Percentiles rank a stretch among this genome's conserved stretches.
Conservation (phyloP, 2,797 vertebrate genomes). For the Enteromius trimaculatus region DNA sequence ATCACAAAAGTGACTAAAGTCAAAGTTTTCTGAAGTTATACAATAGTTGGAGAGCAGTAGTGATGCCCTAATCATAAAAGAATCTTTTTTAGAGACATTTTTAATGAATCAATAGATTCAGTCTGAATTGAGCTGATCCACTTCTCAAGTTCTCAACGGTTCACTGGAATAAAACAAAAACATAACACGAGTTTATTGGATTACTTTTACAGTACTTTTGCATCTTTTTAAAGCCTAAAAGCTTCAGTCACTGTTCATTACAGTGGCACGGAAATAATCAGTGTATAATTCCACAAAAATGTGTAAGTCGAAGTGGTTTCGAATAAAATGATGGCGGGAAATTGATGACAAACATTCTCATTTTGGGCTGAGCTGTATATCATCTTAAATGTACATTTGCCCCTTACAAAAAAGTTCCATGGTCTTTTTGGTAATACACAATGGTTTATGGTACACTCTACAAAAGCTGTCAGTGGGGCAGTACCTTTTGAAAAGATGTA, state of each 20-base stretch:
- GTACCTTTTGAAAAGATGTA: not conserved
- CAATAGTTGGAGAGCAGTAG: not conserved
- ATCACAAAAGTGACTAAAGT: not conserved
- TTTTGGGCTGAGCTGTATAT: not conserved
- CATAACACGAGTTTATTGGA: not conserved
- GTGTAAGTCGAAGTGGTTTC: not conserved
- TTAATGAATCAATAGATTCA: not conserved
- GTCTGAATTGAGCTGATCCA: not conserved
- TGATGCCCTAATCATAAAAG: not conserved
- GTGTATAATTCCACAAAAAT: not conserved
- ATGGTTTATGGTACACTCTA: constrained; percentile 1
- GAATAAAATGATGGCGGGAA: not conserved
- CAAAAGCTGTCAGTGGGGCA: not conserved
- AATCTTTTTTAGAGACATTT: not conserved
- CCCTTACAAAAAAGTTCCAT: constrained; percentile 12
- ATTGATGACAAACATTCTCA: not conserved
- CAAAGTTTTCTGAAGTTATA: not conserved
- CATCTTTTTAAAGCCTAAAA: not conserved
- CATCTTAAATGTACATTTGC: constrained; percentile 17
- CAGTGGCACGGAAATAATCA: not conserved
- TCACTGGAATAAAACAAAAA: not conserved
- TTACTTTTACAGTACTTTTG: not conserved
- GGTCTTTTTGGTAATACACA: not conserved
- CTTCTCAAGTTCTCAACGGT: not conserved
- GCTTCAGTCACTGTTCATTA: not conserved